phyloP scores from a whole-genome alignment of 37 sponge, comb jelly and placozoan genomes.

The Oscarella lobularis region DNA sequence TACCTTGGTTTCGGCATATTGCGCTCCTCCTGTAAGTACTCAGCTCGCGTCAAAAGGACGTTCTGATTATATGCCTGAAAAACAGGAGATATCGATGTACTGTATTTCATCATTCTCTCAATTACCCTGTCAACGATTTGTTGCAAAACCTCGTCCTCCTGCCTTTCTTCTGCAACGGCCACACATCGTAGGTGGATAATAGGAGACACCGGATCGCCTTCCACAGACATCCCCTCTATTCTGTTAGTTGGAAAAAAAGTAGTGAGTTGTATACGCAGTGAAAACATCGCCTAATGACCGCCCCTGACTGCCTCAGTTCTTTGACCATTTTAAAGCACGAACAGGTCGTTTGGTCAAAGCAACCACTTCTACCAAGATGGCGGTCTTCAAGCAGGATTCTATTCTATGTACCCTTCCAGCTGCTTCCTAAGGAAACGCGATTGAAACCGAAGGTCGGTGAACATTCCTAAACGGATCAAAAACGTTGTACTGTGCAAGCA shows the following conservation, averaged over 20 bases:
- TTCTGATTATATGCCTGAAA: constrained; percentile 37
- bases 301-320: too few relatives aligned
- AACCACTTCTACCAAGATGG: too few relatives aligned
- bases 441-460: neutral
- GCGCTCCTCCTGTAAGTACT: constrained; percentile 49
- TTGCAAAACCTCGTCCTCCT: constrained; percentile 35
- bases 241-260: too few relatives aligned
- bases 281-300: too few relatives aligned
- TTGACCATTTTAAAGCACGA: too few relatives aligned
- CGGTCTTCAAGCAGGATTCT: too few relatives aligned
- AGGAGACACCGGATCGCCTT: constrained; percentile 40
- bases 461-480: neutral
- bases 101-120: neutral
- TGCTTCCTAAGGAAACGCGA: neutral
- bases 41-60: constrained; percentile 35
- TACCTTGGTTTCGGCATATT: constrained; percentile 41
- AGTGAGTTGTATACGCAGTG: too few relatives aligned
- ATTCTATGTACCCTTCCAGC: neutral
- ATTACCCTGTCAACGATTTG: constrained; percentile 20
- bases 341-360: too few relatives aligned
- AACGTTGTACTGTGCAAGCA: neutral
- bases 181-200: constrained; percentile 50
- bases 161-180: constrained; percentile 15
- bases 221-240: constrained; percentile 31
- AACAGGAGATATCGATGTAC: neutral